A percentile compares a stretch with the other conserved stretches of the same genome.
These are phyloP conservation scores for Gymnogyps californianus DNA, from an alignment of 2,113 vertebrate genomes.

Conservation along the genomic window DNA sequence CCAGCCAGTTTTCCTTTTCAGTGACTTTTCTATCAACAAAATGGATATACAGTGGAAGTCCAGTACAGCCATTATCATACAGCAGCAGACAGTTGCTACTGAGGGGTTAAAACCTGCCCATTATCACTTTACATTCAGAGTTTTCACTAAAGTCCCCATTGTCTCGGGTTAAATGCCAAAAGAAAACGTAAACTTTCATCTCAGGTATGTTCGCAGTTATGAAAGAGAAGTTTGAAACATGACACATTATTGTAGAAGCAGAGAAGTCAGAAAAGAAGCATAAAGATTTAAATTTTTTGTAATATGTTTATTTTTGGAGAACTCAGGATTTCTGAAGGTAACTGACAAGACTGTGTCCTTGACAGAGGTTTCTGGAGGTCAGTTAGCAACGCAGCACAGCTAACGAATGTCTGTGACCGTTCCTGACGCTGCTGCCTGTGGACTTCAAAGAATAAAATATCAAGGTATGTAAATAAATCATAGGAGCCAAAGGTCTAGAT, in stretches of 20 bases:
- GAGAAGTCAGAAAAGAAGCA: not conserved
- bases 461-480: conserved; percentile 1
- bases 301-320: not conserved
- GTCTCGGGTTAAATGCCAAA: not conserved
- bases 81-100: not conserved
- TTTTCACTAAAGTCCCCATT: not conserved
- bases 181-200: not conserved
- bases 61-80: not conserved
- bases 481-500: not conserved
- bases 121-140: not conserved
- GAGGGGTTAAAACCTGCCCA: not conserved
- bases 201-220: not conserved
- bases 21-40: not conserved
- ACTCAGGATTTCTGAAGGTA: not conserved
- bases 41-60: not conserved
- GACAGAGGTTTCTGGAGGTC: not conserved
- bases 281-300: not conserved
- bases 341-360: not conserved
- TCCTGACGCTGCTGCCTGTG: not conserved
- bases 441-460: conserved; percentile 23
- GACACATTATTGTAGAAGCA: not conserved
- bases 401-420: not conserved
- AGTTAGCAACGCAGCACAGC: not conserved
- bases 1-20: not conserved
- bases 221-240: not conserved